These are phyloP conservation scores for Cyphomyrus discorhynchus DNA, from an alignment of 2,113 vertebrate genomes.

Conservation along the genomic window DNA sequence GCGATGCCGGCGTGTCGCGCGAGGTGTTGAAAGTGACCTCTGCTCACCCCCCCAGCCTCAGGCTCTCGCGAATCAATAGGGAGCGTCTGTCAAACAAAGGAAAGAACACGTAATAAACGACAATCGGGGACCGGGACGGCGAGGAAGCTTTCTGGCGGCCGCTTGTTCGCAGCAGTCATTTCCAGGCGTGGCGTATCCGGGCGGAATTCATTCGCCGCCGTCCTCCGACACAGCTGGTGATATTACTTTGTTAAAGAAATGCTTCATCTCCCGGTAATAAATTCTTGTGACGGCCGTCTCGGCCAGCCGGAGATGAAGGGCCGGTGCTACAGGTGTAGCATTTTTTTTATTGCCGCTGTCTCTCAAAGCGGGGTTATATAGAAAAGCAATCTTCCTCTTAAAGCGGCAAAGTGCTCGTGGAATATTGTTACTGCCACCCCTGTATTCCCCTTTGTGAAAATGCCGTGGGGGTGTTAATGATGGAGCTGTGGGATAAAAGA, in stretches of 20 bases:
- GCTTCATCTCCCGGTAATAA: constrained; percentile 66
- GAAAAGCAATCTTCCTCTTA: constrained; percentile 74
- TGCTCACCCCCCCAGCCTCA: constrained; percentile 43
- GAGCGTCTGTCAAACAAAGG: constrained; percentile 69
- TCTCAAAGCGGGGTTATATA: constrained; percentile 64
- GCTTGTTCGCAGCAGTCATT: constrained; percentile 73
- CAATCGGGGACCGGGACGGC: constrained; percentile 65
- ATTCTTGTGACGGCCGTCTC: constrained; percentile 54
- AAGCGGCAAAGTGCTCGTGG: constrained; percentile 63
- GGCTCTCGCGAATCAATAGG: constrained; percentile 79
- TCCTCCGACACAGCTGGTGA: constrained; percentile 71
- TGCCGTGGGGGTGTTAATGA: constrained; percentile 58
- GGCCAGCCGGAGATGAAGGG: constrained; percentile 61
- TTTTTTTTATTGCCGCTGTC: constrained; percentile 62
- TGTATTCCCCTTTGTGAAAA: constrained; percentile 37
- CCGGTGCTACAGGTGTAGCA: constrained; percentile 70
- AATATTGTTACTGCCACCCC: constrained; percentile 69
- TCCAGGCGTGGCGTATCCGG: constrained; percentile 77
- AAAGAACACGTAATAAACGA: constrained; percentile 83
- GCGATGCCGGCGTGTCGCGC: constrained; percentile 61
- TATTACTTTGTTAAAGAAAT: constrained; percentile 77
- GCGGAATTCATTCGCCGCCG: constrained; percentile 73
- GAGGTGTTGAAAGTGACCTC: constrained; percentile 83
- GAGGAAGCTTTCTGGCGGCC: constrained; percentile 72
- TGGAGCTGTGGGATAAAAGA: constrained; percentile 54